These are phyloP conservation scores for Dreissena rostriformis DNA, from an alignment of 1,140 invertebrate species.

Conservation along the genomic window DNA sequence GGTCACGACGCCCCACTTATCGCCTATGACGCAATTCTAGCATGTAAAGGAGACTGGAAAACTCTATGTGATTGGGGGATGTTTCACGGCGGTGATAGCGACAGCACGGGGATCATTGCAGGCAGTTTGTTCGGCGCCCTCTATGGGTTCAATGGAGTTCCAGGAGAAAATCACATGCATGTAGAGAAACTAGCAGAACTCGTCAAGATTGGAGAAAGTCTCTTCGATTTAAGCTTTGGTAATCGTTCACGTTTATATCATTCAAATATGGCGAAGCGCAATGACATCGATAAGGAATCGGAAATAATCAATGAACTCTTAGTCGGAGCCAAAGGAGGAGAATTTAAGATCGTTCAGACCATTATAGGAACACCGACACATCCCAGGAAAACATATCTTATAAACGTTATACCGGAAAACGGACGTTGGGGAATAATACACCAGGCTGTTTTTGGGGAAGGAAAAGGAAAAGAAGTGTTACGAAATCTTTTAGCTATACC, in stretches of 20 bases:
- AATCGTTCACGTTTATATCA: not conserved
- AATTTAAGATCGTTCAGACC: conserved; percentile 17
- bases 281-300: conserved; percentile 20
- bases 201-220: not conserved
- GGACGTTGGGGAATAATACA: conserved; percentile 47
- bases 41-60: conserved; percentile 18
- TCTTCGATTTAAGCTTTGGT: no score
- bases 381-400: not conserved
- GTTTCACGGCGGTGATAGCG: conserved; percentile 20
- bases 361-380: conserved; percentile 18
- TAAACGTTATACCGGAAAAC: conserved; percentile 45
- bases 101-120: conserved; percentile 19
- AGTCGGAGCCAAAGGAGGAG: not conserved
- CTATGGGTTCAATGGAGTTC: conserved; percentile 14
- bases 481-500: not conserved
- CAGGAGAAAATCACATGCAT: not conserved
- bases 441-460: conserved; percentile 21
- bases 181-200: not conserved
- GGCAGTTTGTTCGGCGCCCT: conserved; percentile 12
- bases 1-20: conserved; percentile 68
- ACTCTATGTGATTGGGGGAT: conserved; percentile 29
- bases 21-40: conserved; percentile 67
- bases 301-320: not conserved
- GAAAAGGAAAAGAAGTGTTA: not conserved
- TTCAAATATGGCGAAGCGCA: not conserved